Conservation (phyloP, 1,140 invertebrate species). For the Teleopsis dalmanni region DNA sequence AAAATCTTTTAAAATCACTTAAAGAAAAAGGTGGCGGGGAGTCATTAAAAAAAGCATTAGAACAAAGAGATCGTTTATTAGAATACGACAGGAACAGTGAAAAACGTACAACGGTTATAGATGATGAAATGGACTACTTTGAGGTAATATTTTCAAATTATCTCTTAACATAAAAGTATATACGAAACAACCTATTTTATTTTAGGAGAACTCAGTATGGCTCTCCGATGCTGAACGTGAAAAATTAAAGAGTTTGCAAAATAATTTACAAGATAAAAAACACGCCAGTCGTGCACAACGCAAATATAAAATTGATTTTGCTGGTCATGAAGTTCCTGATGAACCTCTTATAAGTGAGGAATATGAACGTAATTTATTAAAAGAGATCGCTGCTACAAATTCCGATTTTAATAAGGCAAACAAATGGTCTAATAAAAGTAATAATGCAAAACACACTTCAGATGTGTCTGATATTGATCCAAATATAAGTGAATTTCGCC, state of each 20-base stretch:
- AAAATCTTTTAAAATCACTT: conserved; percentile 61
- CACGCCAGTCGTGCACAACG: conserved; percentile 60
- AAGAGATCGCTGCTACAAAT: conserved; percentile 36
- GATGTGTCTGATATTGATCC: conserved; percentile 14
- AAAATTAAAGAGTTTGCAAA: conserved; percentile 61
- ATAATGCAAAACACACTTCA: conserved; percentile 6
- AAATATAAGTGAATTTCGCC: conserved; percentile 9
- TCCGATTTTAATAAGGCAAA: conserved; percentile 7
- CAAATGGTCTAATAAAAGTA: conserved; percentile 14
- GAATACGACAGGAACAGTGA: conserved; percentile 83
- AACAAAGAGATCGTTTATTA: conserved; percentile 73
- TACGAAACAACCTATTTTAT: not conserved
- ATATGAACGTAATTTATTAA: conserved; percentile 46
- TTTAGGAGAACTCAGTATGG: conserved; percentile 66
- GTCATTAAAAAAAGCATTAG: conserved; percentile 60
- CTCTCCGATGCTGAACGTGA: conserved; percentile 62
- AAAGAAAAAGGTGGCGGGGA: conserved; percentile 49
- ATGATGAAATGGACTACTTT: conserved; percentile 94
- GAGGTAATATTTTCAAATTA: conserved; percentile 31
- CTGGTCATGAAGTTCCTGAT: conserved; percentile 53
- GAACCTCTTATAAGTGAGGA: conserved; percentile 48
- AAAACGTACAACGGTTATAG: conserved; percentile 80
- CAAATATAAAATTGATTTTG: conserved; percentile 79
- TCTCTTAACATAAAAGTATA: not conserved
- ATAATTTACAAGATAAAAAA: conserved; percentile 59